A percentile compares a stretch with the other conserved stretches of the same genome.
Conservation (phyloP, 2,113 vertebrate species). For the Hippocampus mohnikei region DNA sequence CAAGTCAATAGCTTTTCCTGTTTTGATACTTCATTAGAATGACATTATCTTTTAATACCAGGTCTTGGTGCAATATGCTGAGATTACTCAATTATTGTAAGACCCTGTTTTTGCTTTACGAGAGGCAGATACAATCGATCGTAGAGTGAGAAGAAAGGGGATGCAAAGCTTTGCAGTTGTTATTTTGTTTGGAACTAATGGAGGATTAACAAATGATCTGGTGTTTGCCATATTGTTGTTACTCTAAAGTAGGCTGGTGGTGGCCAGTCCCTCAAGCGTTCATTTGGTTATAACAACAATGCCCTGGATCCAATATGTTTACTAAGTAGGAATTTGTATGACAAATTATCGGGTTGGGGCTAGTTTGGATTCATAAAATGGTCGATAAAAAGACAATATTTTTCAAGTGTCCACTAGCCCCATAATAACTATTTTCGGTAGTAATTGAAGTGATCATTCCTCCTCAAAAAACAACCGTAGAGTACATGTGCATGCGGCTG, state of each 20-base stretch:
- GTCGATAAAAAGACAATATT: neutral
- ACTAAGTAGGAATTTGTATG: neutral
- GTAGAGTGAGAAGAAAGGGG: conserved; percentile 3
- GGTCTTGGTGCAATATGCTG: conserved; percentile 49
- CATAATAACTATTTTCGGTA: neutral
- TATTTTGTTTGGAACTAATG: conserved; percentile 35
- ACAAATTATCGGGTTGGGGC: neutral
- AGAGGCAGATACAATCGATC: conserved; percentile 10
- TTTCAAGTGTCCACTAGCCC: neutral
- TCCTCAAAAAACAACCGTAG: conserved; percentile 35
- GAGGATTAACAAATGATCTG: conserved; percentile 43
- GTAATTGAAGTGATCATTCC: neutral
- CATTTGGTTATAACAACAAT: conserved; percentile 22
- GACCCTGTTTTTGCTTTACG: conserved; percentile 25
- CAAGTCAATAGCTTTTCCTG: conserved; percentile 43
- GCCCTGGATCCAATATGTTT: neutral
- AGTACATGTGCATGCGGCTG: conserved; percentile 31
- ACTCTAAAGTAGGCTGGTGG: conserved; percentile 15
- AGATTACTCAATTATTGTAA: conserved; percentile 52
- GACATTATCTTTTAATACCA: conserved; percentile 51
- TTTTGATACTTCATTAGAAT: conserved; percentile 53
- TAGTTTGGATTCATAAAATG: neutral
- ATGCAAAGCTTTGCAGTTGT: conserved; percentile 18
- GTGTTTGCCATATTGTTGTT: conserved; percentile 15
- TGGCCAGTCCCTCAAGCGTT: conserved; percentile 15